Conservation (phyloP, 2,113 vertebrate genomes). For the Laticauda laticaudata region DNA sequence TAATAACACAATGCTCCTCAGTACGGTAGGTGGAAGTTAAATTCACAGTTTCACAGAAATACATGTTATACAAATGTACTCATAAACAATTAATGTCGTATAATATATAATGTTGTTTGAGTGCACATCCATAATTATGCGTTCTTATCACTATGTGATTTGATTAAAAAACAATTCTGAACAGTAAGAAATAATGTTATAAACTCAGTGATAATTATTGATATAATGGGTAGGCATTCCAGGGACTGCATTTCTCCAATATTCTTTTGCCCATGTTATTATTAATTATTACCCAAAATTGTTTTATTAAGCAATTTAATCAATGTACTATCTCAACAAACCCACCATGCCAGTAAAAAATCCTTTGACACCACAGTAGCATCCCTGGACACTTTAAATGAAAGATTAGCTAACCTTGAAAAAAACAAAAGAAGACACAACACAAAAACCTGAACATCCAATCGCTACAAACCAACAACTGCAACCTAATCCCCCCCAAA, state of each 20-base stretch:
- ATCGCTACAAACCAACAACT: no score
- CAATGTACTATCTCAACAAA: no score
- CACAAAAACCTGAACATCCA: no score
- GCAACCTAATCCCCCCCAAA: no score
- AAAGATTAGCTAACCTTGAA: no score
- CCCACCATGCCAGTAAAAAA: no score
- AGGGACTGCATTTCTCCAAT: not conserved
- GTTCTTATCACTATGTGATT: not conserved
- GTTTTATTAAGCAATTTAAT: no score
- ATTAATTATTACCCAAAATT: no score
- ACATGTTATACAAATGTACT: not conserved
- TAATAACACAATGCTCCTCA: not conserved
- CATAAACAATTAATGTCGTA: not conserved
- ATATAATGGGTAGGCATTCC: conserved; percentile 21
- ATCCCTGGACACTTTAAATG: no score
- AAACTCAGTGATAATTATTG: not conserved
- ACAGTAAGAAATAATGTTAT: not conserved
- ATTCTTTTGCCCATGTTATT: not conserved
- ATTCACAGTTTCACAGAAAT: not conserved
- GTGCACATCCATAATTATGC: not conserved
- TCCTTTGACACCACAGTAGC: no score
- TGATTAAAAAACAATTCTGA: conserved; percentile 20
- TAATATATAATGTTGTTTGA: not conserved
- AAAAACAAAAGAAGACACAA: no score
- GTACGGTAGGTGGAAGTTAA: not conserved